Evolutionary conservation across 2,797 vertebrate genomes (phyloP).

Genomic region (Hafferia zeledoni): DNA sequence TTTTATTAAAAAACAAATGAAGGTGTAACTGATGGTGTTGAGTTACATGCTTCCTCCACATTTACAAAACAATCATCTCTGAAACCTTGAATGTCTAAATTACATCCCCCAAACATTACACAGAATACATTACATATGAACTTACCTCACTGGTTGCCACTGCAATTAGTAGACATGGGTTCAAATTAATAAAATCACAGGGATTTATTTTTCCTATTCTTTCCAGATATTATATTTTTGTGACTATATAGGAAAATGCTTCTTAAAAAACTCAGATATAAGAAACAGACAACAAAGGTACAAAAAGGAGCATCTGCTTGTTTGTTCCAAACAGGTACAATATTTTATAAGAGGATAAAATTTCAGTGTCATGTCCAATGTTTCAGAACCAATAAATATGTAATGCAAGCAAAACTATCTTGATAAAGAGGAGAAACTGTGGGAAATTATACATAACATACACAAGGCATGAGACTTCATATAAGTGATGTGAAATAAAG

Average conservation of each 20-base stretch:
- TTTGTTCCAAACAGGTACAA: neutral
- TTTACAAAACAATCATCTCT: neutral
- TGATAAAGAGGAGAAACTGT: neutral
- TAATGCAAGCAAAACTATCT: neutral
- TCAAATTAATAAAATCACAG: neutral
- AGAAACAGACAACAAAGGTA: neutral
- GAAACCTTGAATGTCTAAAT: neutral
- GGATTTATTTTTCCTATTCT: neutral
- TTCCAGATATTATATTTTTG: neutral
- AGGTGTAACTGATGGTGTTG: neutral
- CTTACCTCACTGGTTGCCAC: neutral
- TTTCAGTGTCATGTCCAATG: neutral
- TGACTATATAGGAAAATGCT: neutral
- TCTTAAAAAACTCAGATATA: neutral
- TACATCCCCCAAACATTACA: neutral
- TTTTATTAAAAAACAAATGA: neutral
- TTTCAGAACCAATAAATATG: neutral
- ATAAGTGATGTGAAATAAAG: neutral
- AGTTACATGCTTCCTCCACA: neutral
- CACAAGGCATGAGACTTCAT: neutral
- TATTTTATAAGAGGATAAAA: neutral
- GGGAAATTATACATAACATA: neutral
- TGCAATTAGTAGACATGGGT: neutral
- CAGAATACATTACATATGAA: neutral
- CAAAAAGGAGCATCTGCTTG: neutral